Base-by-base conservation (phyloP, 2,888 invertebrate genomes). In the Cantharis flavilabris region DNA sequence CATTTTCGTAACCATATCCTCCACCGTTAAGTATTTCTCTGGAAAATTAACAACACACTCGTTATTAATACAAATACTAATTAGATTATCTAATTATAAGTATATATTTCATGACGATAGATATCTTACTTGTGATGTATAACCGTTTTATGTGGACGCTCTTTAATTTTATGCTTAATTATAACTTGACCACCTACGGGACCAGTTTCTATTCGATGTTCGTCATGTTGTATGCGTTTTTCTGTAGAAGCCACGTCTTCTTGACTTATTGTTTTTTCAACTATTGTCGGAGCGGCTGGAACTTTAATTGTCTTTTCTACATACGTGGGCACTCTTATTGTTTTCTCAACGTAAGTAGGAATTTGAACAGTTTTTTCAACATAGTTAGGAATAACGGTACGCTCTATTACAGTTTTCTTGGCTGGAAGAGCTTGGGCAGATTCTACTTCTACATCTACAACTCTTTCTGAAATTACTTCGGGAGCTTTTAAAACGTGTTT, bases 361-460 rank as follows among this genome's bases (percentile, higher is more conserved):
- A 87, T 87, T 76, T 85, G 86, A 9, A 87, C 83, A 3, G 85
- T 87, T 80, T 87, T 88, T 76, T 87, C 87, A 5, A 86, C 86
- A 73, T 87, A 88, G 73, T 87, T 85, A 28, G 87, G 87, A 74
- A 87, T 86, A 0, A 87, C 86, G 5, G 87, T 88, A 72, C 86
- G 82, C 82, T 88, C 86, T 11, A 87, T 83, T 62, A 85, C 84
- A 3, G 86, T 86, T 64, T 82, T 83, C 69, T 84, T 81, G 4
- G 84, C 80, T 0, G 82, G 78, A 14, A 70, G 23, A 9, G 71
- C 74, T 7, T 28, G 26, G 23, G 62, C 16, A 16, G 67, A 30
- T 64, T 69, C 67, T 30, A 76, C 81, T 74, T 79, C 77, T 5
- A 84, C 79, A 63, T 76, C 76, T 14, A 75, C 18, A 11, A 72